These are phyloP conservation scores for Octodon degus DNA, from an alignment of 2,113 vertebrate species.

Conservation along the genomic window DNA sequence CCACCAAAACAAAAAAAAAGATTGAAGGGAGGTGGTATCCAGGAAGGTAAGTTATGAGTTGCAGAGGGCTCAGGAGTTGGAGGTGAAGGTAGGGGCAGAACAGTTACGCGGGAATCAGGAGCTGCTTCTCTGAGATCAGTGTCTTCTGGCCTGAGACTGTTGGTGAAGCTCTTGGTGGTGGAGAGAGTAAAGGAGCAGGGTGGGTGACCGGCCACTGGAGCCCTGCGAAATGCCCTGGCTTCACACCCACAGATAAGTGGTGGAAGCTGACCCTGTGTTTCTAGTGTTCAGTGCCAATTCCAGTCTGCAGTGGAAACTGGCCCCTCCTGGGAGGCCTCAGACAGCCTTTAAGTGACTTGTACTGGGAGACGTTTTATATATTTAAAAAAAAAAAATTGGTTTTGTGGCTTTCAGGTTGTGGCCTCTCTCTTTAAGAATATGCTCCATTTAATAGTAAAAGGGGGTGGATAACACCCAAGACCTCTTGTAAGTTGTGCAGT, in stretches of 20 bases:
- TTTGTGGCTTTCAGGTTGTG: neutral
- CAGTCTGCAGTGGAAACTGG: neutral
- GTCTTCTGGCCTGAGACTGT: neutral
- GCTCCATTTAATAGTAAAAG: neutral
- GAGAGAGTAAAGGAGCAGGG: neutral
- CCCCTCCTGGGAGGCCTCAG: neutral
- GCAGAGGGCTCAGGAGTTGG: neutral
- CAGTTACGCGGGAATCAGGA: neutral
- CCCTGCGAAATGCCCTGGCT: neutral
- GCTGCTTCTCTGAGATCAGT: neutral
- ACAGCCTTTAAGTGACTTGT: neutral
- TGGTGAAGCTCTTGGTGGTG: neutral
- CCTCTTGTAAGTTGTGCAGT: neutral
- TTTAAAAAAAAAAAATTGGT: neutral
- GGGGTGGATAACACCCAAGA: neutral
- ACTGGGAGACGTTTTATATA: neutral
- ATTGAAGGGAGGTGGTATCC: neutral
- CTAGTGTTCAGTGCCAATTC: neutral
- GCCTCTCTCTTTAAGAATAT: neutral
- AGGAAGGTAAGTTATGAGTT: neutral
- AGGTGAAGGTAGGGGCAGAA: neutral
- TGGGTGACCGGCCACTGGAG: fast-evolving
- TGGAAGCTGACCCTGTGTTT: neutral
- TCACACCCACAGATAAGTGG: neutral
- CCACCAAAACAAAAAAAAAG: neutral